Percentiles rank a stretch among this genome's conserved stretches.
Evolutionary conservation across 35 echinoderm and acorn worm genomes (phyloP).

Genomic region (Diadema setosum): DNA sequence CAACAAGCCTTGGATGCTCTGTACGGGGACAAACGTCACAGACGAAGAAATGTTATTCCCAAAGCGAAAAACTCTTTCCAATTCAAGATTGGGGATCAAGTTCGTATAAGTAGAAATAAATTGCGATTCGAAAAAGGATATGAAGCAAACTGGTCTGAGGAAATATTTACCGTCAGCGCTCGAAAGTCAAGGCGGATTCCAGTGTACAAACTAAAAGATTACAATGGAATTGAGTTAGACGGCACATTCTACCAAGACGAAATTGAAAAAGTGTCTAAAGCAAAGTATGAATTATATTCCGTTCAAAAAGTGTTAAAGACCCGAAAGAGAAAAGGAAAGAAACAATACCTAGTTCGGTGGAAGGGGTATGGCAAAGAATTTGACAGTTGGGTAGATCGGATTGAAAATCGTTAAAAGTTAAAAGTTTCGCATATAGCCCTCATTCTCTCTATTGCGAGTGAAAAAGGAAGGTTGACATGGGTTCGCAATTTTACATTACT

Average conservation of each 20-base stretch:
- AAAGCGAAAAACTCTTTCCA: neutral
- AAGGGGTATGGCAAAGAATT: constrained; percentile 59
- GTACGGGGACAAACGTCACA: too few relatives aligned
- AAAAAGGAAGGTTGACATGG: neutral
- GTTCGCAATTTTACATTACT: neutral
- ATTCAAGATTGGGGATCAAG: neutral
- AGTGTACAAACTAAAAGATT: neutral
- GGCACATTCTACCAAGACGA: neutral
- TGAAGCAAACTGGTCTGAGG: neutral
- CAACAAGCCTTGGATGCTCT: neutral
- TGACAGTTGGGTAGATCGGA: constrained; percentile 55
- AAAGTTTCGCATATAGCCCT: neutral
- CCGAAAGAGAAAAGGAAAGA: neutral
- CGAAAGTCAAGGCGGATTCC: neutral
- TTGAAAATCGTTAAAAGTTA: neutral
- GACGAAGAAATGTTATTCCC: neutral
- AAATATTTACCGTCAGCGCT: neutral
- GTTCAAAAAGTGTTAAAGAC: neutral
- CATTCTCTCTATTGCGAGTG: neutral
- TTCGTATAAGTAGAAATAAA: constrained; percentile 10
- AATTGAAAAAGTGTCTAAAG: neutral
- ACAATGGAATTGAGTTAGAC: neutral
- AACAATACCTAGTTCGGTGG: constrained; percentile 74
- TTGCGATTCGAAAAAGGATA: too few relatives aligned
- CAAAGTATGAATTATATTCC: neutral